Conservation (phyloP, 2,113 vertebrate genomes). For the Nicator chloris region DNA sequence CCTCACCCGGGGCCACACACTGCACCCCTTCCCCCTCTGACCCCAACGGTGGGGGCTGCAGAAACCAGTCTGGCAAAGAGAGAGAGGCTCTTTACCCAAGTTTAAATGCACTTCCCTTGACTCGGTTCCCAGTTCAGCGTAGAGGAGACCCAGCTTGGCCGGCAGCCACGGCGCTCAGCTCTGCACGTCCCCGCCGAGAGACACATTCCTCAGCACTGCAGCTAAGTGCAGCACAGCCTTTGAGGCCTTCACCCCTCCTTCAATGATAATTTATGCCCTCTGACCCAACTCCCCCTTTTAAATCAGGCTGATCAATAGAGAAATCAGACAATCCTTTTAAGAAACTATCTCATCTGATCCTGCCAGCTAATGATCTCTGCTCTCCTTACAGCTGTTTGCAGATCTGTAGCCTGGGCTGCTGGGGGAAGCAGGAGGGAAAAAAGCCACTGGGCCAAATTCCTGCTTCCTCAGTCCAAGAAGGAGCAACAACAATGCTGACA, state of each 20-base stretch:
- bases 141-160: conserved; percentile 11
- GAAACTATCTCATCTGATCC: conserved; percentile 54
- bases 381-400: background rate
- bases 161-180: background rate
- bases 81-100: conserved; percentile 25
- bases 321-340: conserved; percentile 75
- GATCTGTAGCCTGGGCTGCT: background rate
- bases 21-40: background rate
- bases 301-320: conserved; percentile 72
- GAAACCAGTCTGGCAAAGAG: background rate
- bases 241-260: conserved; percentile 46
- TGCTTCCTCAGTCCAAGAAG: background rate
- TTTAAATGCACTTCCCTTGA: conserved; percentile 36
- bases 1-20: accelerated
- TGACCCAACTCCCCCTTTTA: conserved; percentile 66
- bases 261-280: conserved; percentile 66
- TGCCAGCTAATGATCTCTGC: conserved; percentile 54
- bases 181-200: background rate
- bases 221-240: conserved; percentile 47
- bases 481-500: accelerated
- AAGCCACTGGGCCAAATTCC: background rate
- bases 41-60: background rate
- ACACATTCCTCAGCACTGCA: conserved; percentile 47
- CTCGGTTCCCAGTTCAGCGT: background rate
- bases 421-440: background rate